Percentiles rank a stretch among this genome's conserved stretches.
phyloP scores from a whole-genome alignment of 2,888 invertebrate species.

The Mamestra brassicae region DNA sequence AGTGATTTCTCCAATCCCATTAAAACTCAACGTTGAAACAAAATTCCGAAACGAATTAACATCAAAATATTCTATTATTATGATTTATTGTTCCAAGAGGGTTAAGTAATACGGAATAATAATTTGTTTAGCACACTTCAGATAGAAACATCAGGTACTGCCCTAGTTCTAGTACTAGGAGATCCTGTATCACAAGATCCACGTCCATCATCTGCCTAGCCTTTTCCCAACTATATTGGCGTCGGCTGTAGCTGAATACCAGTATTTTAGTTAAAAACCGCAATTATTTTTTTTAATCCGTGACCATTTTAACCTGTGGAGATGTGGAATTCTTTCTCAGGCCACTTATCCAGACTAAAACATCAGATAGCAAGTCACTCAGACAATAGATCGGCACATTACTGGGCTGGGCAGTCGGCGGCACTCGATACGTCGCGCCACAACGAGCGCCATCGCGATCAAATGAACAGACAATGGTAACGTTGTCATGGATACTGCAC shows the following conservation, averaged over 20 bases:
- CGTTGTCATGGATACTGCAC: slow-evolving; percentile 2
- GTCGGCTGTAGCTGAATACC: too few relatives aligned
- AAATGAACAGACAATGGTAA: slow-evolving; percentile 18
- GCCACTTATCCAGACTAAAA: neutral
- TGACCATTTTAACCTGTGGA: neutral
- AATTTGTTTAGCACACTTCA: too few relatives aligned
- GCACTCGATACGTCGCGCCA: slow-evolving; percentile 25
- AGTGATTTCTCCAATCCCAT: neutral
- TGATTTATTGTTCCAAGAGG: too few relatives aligned
- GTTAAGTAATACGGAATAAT: too few relatives aligned
- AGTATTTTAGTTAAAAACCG: too few relatives aligned
- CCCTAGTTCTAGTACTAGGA: too few relatives aligned
- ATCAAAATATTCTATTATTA: too few relatives aligned
- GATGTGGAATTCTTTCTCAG: neutral
- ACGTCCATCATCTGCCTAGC: too few relatives aligned
- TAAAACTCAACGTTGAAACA: neutral
- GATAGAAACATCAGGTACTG: too few relatives aligned
- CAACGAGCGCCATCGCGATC: slow-evolving; percentile 9
- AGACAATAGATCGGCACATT: slow-evolving; percentile 34
- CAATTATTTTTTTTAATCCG: neutral
- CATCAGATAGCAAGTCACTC: slow-evolving; percentile 34
- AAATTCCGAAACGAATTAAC: too few relatives aligned
- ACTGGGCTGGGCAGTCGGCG: slow-evolving; percentile 14
- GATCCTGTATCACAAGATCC: too few relatives aligned
- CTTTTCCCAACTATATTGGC: too few relatives aligned